A percentile compares a stretch with the other conserved stretches of the same genome.
Conservation (phyloP, 1,140 invertebrate genomes). For the Mamestra configurata region DNA sequence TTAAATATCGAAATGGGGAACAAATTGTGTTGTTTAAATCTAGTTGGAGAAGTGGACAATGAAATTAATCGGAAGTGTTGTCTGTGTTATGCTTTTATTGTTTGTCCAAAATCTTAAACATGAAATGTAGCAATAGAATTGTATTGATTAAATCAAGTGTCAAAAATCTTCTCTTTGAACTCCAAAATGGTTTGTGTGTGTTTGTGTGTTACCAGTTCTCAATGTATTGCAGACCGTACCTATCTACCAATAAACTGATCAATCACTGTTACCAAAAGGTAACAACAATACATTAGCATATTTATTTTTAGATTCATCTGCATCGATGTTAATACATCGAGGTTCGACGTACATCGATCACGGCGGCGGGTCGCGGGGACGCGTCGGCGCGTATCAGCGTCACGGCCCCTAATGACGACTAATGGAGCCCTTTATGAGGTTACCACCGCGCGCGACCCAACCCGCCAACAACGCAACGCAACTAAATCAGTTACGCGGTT, state of each 20-base stretch:
- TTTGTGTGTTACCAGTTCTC: too few relatives aligned
- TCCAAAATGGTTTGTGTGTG: too few relatives aligned
- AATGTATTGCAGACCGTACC: not conserved
- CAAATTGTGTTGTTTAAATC: too few relatives aligned
- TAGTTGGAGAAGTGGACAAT: too few relatives aligned
- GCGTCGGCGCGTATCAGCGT: constrained; percentile 53
- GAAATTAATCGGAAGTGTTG: too few relatives aligned
- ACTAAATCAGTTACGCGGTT: constrained; percentile 73
- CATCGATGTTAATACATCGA: not conserved
- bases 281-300: not conserved
- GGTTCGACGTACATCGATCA: constrained; percentile 44
- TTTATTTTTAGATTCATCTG: not conserved
- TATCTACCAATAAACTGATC: not conserved
- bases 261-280: constrained; percentile 10
- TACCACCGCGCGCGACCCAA: constrained; percentile 70
- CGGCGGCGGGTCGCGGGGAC: constrained; percentile 3
- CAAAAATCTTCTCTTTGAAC: too few relatives aligned
- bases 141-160: too few relatives aligned
- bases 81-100: too few relatives aligned
- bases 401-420: constrained; percentile 83
- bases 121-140: too few relatives aligned
- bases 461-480: constrained; percentile 68
- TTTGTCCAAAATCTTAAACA: too few relatives aligned
- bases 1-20: too few relatives aligned
- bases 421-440: constrained; percentile 81